These are phyloP conservation scores for Aelia acuminata DNA, from an alignment of 2,888 invertebrate genomes.

Conservation along the genomic window DNA sequence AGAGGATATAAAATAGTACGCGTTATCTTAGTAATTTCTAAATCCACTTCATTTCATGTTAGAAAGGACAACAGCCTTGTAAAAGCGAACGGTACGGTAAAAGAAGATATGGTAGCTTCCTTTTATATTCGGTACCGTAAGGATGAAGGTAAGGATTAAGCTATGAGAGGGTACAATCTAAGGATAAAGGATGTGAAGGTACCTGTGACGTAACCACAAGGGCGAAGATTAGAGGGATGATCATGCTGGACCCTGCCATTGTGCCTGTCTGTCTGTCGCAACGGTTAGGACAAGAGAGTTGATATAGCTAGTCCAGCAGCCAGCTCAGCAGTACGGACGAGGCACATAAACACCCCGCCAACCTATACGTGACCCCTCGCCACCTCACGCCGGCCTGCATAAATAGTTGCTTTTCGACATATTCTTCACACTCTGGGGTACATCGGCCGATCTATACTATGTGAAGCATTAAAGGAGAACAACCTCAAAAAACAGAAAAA, in stretches of 20 bases:
- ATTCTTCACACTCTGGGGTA: background rate
- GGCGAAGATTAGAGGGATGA: constrained; percentile 34
- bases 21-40: background rate
- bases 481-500: background rate
- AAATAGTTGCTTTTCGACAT: constrained; percentile 4
- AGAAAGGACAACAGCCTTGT: background rate
- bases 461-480: background rate
- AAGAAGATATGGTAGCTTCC: background rate
- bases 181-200: constrained; percentile 16
- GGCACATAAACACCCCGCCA: constrained; percentile 11
- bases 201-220: constrained; percentile 23
- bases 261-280: constrained; percentile 21
- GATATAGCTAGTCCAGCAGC: constrained; percentile 15
- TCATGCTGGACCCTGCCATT: constrained; percentile 21
- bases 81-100: background rate
- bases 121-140: background rate
- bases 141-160: background rate
- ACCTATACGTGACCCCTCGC: constrained; percentile 19
- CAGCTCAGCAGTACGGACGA: constrained; percentile 23
- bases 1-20: background rate
- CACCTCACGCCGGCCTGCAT: background rate
- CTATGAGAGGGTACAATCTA: background rate
- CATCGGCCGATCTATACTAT: background rate
- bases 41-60: background rate
- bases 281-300: background rate